These are phyloP conservation scores for Meloidogyne chitwoodi DNA, from an alignment of 1,140 invertebrate genomes.

Conservation along the genomic window DNA sequence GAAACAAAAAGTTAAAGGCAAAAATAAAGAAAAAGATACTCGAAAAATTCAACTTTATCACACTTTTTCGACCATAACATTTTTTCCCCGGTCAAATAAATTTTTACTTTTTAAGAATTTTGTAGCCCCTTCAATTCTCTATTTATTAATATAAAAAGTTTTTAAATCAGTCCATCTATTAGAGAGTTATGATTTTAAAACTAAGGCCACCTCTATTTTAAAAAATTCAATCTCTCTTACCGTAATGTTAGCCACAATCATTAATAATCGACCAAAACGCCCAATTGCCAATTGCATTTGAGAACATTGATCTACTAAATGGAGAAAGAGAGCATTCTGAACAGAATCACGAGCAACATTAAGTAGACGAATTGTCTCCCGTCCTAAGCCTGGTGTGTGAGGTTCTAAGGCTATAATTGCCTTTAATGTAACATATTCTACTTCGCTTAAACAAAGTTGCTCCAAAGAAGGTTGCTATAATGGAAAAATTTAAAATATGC, in stretches of 20 bases:
- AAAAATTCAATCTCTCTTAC: constrained; percentile 24
- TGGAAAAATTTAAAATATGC: neutral
- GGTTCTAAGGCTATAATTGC: constrained; percentile 56
- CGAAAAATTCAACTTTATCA: neutral
- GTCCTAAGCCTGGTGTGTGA: constrained; percentile 35
- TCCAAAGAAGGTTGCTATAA: constrained; percentile 24
- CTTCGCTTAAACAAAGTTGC: constrained; percentile 31
- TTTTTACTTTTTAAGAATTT: too few species aligned
- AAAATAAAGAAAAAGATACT: neutral
- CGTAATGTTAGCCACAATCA: constrained; percentile 50
- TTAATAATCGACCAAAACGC: constrained; percentile 47
- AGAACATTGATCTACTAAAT: constrained; percentile 34
- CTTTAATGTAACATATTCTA: constrained; percentile 53
- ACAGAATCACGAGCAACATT: constrained; percentile 49
- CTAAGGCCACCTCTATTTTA: neutral
- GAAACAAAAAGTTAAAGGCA: neutral
- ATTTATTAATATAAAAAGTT: neutral
- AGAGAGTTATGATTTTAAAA: neutral
- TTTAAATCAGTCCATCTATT: neutral
- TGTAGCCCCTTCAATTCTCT: neutral
- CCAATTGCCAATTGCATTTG: constrained; percentile 36
- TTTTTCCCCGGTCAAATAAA: neutral
- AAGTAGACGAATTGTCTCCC: constrained; percentile 29
- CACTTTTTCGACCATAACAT: neutral
- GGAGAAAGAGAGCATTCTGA: constrained; percentile 50